Percentiles rank a stretch among this genome's conserved stretches.
Conservation (phyloP, 2,888 invertebrate genomes). For the Tromatobia lineatoria region DNA sequence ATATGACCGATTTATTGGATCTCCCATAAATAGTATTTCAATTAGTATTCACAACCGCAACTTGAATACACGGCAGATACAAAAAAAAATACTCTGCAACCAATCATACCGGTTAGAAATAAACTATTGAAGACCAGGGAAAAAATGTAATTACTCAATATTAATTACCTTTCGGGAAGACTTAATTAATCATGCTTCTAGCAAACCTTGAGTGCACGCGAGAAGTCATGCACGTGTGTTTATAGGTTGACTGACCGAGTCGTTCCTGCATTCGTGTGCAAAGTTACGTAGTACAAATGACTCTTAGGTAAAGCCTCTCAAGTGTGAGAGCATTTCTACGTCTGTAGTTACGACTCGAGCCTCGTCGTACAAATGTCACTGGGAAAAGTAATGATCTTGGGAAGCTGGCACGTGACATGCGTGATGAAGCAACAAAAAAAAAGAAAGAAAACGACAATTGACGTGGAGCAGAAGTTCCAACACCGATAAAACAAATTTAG, state of each 20-base stretch:
- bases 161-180: constrained; percentile 35
- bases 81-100: background rate
- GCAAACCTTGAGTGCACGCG: background rate
- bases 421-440: background rate
- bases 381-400: constrained; percentile 49
- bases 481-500: background rate
- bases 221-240: background rate
- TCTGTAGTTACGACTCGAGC: background rate
- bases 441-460: constrained; percentile 3
- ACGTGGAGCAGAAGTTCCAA: background rate
- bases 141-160: constrained; percentile 39
- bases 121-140: constrained; percentile 10
- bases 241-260: background rate
- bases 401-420: background rate
- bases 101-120: background rate
- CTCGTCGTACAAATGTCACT: constrained; percentile 42
- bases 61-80: background rate
- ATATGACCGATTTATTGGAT: background rate
- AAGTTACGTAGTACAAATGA: constrained; percentile 26
- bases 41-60: background rate
- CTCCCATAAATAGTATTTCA: constrained; percentile 10
- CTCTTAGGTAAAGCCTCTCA: constrained; percentile 19
- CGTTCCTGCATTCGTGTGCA: background rate
- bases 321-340: constrained; percentile 2
- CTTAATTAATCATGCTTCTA: constrained; percentile 40